Evolutionary conservation across 2,888 invertebrate species (phyloP).

Genomic region (Xestia xanthographa): DNA sequence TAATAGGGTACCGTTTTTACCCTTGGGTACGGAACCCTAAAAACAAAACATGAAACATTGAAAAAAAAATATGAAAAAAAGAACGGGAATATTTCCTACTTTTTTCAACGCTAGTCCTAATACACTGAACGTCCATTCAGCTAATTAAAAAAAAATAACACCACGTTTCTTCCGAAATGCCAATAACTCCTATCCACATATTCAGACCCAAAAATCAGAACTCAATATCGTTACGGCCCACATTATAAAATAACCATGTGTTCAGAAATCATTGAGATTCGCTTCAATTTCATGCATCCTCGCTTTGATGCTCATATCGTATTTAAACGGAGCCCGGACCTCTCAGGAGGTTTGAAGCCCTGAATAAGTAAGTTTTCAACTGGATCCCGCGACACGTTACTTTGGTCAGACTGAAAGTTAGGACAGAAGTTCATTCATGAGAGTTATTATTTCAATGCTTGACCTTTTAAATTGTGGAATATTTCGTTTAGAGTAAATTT

Average conservation of each 20-base stretch:
- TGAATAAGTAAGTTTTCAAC: conserved; percentile 65
- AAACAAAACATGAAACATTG: too few species aligned
- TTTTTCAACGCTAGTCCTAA: neutral
- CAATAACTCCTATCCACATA: neutral
- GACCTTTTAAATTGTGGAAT: neutral
- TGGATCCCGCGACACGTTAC: conserved; percentile 56
- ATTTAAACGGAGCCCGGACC: conserved; percentile 59
- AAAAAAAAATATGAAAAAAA: too few species aligned
- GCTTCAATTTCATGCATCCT: conserved; percentile 64
- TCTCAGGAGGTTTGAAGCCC: conserved; percentile 47
- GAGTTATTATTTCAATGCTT: conserved; percentile 40
- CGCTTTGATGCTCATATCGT: conserved; percentile 66
- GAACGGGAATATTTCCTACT: too few species aligned
- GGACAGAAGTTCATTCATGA: conserved; percentile 33
- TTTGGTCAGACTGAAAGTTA: conserved; percentile 51
- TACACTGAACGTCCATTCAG: neutral
- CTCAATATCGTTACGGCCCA: conserved; percentile 7
- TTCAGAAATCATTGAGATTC: conserved; percentile 62
- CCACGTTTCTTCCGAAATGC: neutral
- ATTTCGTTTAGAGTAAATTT: conserved; percentile 5
- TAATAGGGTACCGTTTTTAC: too few species aligned
- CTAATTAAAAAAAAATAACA: neutral
- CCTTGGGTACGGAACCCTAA: too few species aligned
- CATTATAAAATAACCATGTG: conserved; percentile 51
- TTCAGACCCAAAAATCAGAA: conserved; percentile 12